A percentile compares a stretch with the other conserved stretches of the same genome.
These are phyloP conservation scores for Scomber scombrus DNA, from an alignment of 2,113 vertebrate species.

Conservation along the genomic window DNA sequence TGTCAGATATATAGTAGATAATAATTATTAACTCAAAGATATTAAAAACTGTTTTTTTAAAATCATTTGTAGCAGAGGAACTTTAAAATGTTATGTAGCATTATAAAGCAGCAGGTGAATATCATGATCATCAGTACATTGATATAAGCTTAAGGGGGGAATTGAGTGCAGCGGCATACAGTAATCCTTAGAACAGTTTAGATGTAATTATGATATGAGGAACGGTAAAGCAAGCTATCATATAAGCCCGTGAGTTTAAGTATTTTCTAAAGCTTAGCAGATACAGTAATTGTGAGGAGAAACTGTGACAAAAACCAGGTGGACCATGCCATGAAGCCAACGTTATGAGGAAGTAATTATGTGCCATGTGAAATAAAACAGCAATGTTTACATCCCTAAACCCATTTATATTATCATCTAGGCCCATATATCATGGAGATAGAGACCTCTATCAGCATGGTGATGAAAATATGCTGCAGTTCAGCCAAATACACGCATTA, in stretches of 20 bases:
- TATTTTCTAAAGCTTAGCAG: not conserved
- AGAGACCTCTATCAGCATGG: not conserved
- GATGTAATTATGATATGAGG: constrained; percentile 55
- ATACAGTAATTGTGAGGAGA: not conserved
- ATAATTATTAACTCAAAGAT: not conserved
- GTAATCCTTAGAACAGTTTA: constrained; percentile 15
- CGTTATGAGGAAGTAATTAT: too few species aligned
- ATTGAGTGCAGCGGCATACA: not conserved
- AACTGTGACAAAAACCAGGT: too few species aligned
- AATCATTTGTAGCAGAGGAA: not conserved
- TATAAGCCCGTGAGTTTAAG: not conserved
- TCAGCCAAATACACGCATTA: not conserved
- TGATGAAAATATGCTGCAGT: not conserved
- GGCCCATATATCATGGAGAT: too few species aligned
- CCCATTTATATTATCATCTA: too few species aligned
- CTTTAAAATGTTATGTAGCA: not conserved
- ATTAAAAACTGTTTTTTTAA: not conserved
- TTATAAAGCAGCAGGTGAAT: constrained; percentile 20
- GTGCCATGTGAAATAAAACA: too few species aligned
- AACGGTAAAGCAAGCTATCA: constrained; percentile 6
- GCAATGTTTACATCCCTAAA: too few species aligned
- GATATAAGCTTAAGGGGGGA: constrained; percentile 7
- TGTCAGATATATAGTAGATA: not conserved
- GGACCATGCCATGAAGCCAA: not conserved
- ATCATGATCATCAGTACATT: constrained; percentile 8